These are phyloP conservation scores for Notocelia uddmanniana DNA, from an alignment of 2,888 invertebrate species.

Conservation along the genomic window DNA sequence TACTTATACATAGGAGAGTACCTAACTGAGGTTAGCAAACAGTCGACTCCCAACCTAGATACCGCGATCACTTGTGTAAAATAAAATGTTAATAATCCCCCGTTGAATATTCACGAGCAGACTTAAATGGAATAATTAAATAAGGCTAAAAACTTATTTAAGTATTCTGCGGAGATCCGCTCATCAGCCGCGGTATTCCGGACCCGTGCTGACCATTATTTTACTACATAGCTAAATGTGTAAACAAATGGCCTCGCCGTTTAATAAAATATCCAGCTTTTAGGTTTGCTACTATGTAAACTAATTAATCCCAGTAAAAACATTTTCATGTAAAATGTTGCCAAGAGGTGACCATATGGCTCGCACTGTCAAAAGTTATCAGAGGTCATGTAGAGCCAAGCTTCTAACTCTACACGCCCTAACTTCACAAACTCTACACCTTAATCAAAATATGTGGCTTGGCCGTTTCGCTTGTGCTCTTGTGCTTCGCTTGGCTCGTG, in stretches of 20 bases:
- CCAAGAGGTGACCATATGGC: too few species aligned
- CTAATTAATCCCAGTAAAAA: too few species aligned
- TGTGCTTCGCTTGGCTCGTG: too few species aligned
- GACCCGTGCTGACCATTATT: conserved; percentile 73
- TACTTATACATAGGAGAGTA: neutral
- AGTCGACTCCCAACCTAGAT: neutral
- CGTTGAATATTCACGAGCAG: conserved; percentile 76
- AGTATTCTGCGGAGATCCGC: conserved; percentile 71
- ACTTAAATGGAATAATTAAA: conserved; percentile 78
- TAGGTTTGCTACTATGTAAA: neutral
- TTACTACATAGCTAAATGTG: conserved; percentile 47
- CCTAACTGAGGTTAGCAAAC: neutral
- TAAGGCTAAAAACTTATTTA: conserved; percentile 79
- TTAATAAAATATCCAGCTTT: neutral
- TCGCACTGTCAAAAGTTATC: too few species aligned
- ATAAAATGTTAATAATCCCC: conserved; percentile 47
- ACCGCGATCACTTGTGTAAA: conserved; percentile 19
- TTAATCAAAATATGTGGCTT: too few species aligned
- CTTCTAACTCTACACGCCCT: too few species aligned
- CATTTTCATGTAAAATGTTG: too few species aligned
- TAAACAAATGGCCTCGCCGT: conserved; percentile 14
- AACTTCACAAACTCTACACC: too few species aligned
- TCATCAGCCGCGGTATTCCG: conserved; percentile 73
- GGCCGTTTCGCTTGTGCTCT: too few species aligned
- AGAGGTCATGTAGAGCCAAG: too few species aligned